phyloP scores from a whole-genome alignment of 2,888 invertebrate species.

The Pristionchus arcanus region DNA sequence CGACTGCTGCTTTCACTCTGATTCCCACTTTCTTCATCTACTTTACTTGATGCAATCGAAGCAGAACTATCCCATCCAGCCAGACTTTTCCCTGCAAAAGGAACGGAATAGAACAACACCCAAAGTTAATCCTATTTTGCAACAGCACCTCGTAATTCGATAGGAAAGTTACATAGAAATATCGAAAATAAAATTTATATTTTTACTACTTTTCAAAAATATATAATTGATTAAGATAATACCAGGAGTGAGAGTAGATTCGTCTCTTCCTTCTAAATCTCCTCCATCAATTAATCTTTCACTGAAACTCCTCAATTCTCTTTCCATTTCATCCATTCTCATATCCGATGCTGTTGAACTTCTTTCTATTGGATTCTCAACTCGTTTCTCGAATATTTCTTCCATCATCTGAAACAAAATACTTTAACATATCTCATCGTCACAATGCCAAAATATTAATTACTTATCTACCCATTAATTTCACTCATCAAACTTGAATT shows the following conservation, averaged over 20 bases:
- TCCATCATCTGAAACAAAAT: conserved; percentile 43
- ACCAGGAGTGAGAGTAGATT: conserved; percentile 29
- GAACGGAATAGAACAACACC: too few relatives aligned
- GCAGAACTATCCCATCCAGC: neutral
- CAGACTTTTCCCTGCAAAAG: conserved; percentile 14
- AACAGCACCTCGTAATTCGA: too few relatives aligned
- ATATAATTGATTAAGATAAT: neutral
- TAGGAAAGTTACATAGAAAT: neutral
- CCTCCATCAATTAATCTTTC: conserved; percentile 38
- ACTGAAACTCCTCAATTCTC: neutral
- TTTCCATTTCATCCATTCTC: conserved; percentile 28
- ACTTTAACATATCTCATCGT: neutral
- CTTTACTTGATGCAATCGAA: conserved; percentile 28
- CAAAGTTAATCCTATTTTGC: too few relatives aligned
- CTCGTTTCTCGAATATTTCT: conserved; percentile 55
- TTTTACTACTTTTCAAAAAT: neutral
- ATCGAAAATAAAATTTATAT: neutral
- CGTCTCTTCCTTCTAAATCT: neutral
- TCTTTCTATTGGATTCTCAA: conserved; percentile 5
- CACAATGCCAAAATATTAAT: too few relatives aligned
- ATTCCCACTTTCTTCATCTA: conserved; percentile 36
- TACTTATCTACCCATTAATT: too few relatives aligned
- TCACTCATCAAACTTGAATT: neutral
- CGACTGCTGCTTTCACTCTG: conserved; percentile 25
- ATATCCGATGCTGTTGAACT: neutral